Evolutionary conservation across 2,888 invertebrate species (phyloP).

Genomic region (Tenthredo distinguenda): DNA sequence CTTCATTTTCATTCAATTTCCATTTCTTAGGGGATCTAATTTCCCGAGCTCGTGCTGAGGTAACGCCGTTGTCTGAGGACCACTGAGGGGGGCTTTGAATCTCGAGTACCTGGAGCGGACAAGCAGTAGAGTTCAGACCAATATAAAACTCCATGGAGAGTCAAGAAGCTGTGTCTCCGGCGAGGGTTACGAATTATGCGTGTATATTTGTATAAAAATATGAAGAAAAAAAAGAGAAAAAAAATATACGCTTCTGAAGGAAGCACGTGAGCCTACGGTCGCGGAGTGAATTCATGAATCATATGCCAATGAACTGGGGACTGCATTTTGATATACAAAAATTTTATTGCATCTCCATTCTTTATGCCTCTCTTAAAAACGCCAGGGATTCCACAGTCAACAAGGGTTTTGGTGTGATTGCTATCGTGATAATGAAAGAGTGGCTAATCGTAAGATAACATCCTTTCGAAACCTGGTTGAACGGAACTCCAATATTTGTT

Average conservation of each 20-base stretch:
- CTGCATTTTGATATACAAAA: not conserved
- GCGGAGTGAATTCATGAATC: not conserved
- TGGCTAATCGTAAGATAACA: not conserved
- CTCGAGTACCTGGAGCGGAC: conserved; percentile 34
- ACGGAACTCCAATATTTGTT: not conserved
- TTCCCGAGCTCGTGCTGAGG: not conserved
- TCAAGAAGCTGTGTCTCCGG: conserved; percentile 6
- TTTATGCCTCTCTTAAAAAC: not conserved
- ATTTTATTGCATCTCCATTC: not conserved
- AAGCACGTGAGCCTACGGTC: not conserved
- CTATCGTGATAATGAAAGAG: not conserved
- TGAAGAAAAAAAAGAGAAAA: not conserved
- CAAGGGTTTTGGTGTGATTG: not conserved
- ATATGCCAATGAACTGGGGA: not conserved
- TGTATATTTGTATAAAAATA: not conserved
- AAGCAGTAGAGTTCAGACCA: not conserved
- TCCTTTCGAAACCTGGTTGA: not conserved
- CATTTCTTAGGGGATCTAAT: not conserved
- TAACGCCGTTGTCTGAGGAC: conserved; percentile 28
- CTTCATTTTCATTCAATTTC: not conserved
- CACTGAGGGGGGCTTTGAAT: not conserved
- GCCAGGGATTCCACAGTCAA: not conserved
- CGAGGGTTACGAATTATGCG: not conserved
- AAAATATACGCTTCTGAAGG: not conserved
- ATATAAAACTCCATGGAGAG: conserved; percentile 27